Conservation (phyloP, 2,113 vertebrate species). For the Macaca mulatta region DNA sequence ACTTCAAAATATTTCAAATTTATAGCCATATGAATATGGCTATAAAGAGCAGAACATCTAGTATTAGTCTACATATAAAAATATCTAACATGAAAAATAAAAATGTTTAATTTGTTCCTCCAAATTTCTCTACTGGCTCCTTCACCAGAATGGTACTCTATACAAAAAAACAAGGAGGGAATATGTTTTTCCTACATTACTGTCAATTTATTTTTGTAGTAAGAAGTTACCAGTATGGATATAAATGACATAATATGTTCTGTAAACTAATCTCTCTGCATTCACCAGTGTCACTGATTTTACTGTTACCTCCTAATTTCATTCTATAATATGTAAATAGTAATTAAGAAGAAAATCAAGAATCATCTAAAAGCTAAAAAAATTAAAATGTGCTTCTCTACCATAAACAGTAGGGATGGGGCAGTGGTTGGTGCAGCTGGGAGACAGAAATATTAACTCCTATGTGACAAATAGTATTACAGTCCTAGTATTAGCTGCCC, state of each 20-base stretch:
- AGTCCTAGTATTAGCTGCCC: background rate
- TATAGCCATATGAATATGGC: background rate
- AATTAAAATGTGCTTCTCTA: background rate
- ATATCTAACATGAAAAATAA: background rate
- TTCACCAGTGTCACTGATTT: background rate
- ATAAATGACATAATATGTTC: background rate
- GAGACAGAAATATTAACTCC: background rate
- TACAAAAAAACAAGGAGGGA: background rate
- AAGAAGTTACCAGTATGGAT: background rate
- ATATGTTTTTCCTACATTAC: background rate
- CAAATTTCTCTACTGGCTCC: constrained; percentile 11
- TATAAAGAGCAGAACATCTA: background rate
- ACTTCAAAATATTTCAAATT: constrained; percentile 25
- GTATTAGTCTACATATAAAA: constrained; percentile 25
- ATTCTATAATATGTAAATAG: background rate
- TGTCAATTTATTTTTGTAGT: background rate
- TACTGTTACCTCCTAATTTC: constrained; percentile 16
- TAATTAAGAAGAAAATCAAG: constrained; percentile 32
- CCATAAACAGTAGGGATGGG: background rate
- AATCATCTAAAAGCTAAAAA: constrained; percentile 21
- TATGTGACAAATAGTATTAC: background rate
- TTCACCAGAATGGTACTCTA: background rate
- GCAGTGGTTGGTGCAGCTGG: background rate
- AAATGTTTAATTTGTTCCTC: background rate
- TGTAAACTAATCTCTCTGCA: background rate